Evolutionary conservation across 2,113 vertebrate species (phyloP).

Genomic region (Prolemur simus): DNA sequence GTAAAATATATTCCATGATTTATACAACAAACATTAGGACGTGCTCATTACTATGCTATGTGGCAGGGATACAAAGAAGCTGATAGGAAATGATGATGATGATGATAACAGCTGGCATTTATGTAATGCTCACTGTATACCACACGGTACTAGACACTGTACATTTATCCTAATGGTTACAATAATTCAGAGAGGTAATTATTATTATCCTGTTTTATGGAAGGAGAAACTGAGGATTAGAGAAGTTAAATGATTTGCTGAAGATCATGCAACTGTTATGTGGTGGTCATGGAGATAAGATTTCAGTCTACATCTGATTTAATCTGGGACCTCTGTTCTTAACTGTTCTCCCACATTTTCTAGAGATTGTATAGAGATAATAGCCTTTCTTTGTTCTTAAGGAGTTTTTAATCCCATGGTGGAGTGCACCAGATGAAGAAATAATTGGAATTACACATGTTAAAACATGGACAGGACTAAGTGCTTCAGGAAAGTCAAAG

Average conservation of each 20-base stretch:
- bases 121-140: background rate
- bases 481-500: background rate
- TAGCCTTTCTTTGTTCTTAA: background rate
- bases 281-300: background rate
- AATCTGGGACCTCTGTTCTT: background rate
- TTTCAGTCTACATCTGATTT: background rate
- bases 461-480: background rate
- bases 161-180: background rate
- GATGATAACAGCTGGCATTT: background rate
- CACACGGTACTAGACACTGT: background rate
- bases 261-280: background rate
- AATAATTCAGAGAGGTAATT: background rate
- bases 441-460: background rate
- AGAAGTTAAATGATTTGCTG: background rate
- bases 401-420: background rate
- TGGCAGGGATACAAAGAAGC: background rate
- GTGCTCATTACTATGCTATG: background rate
- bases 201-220: background rate
- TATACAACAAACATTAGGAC: background rate
- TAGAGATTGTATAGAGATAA: background rate
- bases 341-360: background rate
- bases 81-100: background rate
- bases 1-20: background rate
- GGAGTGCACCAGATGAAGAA: background rate
- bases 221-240: background rate